phyloP scores from a whole-genome alignment of 2,113 vertebrate species.

The Trogon melanurus region DNA sequence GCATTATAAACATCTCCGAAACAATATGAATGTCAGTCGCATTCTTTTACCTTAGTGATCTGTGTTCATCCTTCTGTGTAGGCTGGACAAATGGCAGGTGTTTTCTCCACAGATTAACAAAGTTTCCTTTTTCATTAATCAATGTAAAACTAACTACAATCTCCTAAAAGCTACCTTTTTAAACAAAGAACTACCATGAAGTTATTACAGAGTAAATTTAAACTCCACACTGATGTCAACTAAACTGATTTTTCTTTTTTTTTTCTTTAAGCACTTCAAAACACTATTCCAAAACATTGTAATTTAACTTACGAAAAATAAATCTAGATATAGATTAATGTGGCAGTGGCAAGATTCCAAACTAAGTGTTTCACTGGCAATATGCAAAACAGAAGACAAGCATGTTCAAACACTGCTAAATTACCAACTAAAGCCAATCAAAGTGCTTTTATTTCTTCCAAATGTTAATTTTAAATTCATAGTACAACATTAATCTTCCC shows the following conservation, averaged over 20 bases:
- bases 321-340: neutral
- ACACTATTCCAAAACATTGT: neutral
- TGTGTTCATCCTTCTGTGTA: neutral
- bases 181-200: conserved; percentile 49
- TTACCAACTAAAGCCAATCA: conserved; percentile 46
- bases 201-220: conserved; percentile 20
- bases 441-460: conserved; percentile 53
- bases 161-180: conserved; percentile 45
- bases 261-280: neutral
- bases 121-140: conserved; percentile 49
- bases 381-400: conserved; percentile 56
- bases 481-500: conserved; percentile 46
- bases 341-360: conserved; percentile 54
- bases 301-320: conserved; percentile 37
- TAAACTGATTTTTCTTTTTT: neutral
- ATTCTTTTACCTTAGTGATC: neutral
- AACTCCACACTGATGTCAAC: neutral
- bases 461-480: conserved; percentile 56
- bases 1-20: conserved; percentile 28
- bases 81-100: conserved; percentile 19
- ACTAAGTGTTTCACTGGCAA: conserved; percentile 62
- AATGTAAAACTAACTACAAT: neutral
- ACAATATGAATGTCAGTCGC: neutral
- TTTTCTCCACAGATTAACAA: neutral
- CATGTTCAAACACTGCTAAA: conserved; percentile 54